Evolutionary conservation across 2,113 vertebrate genomes (phyloP).

Genomic region (Periophthalmus modestus): DNA sequence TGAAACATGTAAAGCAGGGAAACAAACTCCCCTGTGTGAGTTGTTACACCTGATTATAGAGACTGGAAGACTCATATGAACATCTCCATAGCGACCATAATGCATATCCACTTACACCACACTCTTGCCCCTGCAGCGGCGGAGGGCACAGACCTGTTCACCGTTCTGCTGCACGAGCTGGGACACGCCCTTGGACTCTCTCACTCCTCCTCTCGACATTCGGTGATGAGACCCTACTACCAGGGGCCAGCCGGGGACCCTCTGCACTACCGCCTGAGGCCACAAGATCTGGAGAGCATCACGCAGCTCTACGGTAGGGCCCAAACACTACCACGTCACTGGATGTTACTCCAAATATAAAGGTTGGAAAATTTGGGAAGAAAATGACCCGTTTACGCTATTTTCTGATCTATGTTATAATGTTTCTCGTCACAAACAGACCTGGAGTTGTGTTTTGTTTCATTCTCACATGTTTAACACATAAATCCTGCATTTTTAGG

Average conservation of each 20-base stretch:
- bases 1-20: too few species aligned
- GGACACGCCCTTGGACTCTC: slow-evolving; percentile 78
- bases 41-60: too few species aligned
- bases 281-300: slow-evolving; percentile 61
- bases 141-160: slow-evolving; percentile 78
- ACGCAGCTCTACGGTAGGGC: slow-evolving; percentile 71
- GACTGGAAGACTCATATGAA: too few species aligned
- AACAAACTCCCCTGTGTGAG: too few species aligned
- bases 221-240: slow-evolving; percentile 82
- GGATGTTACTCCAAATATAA: neutral
- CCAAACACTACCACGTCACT: neutral
- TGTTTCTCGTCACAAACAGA: too few species aligned
- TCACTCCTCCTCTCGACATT: slow-evolving; percentile 74
- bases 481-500: too few species aligned
- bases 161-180: slow-evolving; percentile 79
- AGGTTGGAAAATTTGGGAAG: neutral
- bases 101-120: neutral
- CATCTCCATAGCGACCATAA: too few species aligned
- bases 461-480: too few species aligned
- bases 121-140: slow-evolving; percentile 49
- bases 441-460: too few species aligned
- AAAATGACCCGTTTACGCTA: too few species aligned
- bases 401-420: too few species aligned
- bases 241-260: slow-evolving; percentile 79
- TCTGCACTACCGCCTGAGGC: slow-evolving; percentile 60